Conservation (phyloP, 2,113 vertebrate genomes). For the Silurus asotus region DNA sequence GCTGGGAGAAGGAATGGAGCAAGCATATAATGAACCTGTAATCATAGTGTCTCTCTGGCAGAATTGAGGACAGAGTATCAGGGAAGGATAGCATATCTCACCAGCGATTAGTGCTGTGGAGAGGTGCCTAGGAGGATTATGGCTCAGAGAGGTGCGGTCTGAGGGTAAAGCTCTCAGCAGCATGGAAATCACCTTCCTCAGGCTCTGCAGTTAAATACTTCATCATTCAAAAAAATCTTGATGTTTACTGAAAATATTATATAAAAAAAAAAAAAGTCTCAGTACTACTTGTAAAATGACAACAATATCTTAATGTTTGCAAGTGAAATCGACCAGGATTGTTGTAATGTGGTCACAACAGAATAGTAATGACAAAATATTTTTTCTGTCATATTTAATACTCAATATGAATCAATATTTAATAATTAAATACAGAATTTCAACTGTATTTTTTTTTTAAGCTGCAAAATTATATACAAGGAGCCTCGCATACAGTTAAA, state of each 20-base stretch:
- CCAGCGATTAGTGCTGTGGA: constrained; percentile 42
- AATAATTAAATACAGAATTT: not conserved
- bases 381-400: not conserved
- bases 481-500: constrained; percentile 26
- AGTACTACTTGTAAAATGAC: not conserved
- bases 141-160: not conserved
- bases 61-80: constrained; percentile 33
- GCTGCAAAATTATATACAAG: not conserved
- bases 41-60: constrained; percentile 28
- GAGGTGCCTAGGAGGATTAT: constrained; percentile 36
- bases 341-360: not conserved
- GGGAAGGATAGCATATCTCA: constrained; percentile 44
- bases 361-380: not conserved
- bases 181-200: constrained; percentile 1
- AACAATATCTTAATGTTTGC: not conserved
- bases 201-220: not conserved
- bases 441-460: constrained; percentile 3
- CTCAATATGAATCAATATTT: not conserved
- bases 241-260: not conserved
- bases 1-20: constrained; percentile 24
- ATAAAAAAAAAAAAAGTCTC: not conserved
- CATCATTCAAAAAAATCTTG: constrained; percentile 2
- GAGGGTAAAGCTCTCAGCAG: constrained; percentile 14
- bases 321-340: not conserved
- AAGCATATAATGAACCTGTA: constrained; percentile 42